A percentile compares a stretch with the other conserved stretches of the same genome.
Evolutionary conservation across 1,140 invertebrate species (phyloP).

Genomic region (Helicoverpa zea): DNA sequence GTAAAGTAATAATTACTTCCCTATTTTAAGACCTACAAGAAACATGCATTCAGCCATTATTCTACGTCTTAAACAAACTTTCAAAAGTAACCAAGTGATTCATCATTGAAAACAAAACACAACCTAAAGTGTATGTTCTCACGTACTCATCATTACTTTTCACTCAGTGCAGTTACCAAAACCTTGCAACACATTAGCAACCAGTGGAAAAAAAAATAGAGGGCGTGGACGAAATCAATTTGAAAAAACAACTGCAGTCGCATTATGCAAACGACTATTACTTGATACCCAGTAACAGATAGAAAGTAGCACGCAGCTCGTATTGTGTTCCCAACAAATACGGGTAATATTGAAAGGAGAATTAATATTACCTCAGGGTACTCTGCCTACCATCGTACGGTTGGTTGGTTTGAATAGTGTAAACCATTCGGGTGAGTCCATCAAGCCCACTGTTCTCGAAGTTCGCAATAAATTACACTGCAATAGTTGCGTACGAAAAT

Average conservation of each 20-base stretch:
- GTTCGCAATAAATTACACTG: slow-evolving; percentile 1
- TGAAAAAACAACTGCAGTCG: background rate
- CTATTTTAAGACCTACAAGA: no score
- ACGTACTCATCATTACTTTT: background rate
- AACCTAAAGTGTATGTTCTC: background rate
- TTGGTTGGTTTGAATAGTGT: slow-evolving; percentile 33
- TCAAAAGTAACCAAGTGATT: no score
- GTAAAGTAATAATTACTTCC: no score
- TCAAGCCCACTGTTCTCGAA: slow-evolving; percentile 10
- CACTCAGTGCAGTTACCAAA: background rate
- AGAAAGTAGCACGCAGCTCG: slow-evolving; percentile 14
- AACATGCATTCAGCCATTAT: no score
- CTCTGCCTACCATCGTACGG: slow-evolving; percentile 8
- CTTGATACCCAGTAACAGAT: background rate
- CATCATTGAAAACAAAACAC: no score
- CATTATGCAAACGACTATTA: slow-evolving; percentile 33
- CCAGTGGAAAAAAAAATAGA: slow-evolving; percentile 17
- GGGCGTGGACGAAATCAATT: slow-evolving; percentile 41
- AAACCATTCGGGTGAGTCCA: slow-evolving; percentile 6
- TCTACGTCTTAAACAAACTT: no score
- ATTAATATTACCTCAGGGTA: slow-evolving; percentile 23
- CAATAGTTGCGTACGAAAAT: slow-evolving; percentile 6
- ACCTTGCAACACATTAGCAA: slow-evolving; percentile 16
- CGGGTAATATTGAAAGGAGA: slow-evolving; percentile 23
- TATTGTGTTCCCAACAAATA: slow-evolving; percentile 25